Conservation (phyloP, 2,113 vertebrate genomes). For the Lanius ludovicianus region DNA sequence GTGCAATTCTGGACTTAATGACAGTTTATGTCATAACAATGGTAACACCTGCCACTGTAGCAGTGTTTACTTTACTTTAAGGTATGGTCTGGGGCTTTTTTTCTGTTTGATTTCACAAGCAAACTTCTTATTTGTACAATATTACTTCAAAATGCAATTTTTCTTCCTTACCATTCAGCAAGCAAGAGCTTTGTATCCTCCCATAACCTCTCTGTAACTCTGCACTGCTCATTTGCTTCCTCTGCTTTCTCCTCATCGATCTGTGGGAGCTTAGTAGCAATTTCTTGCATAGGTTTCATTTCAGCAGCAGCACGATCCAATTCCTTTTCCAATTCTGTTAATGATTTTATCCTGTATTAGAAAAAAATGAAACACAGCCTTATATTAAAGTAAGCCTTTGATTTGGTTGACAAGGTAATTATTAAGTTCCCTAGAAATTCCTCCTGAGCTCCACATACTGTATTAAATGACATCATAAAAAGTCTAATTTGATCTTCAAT, state of each 20-base stretch:
- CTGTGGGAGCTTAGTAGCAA: constrained; percentile 56
- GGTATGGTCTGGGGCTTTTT: not conserved
- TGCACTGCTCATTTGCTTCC: constrained; percentile 62
- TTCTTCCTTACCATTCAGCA: constrained; percentile 78
- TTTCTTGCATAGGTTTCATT: constrained; percentile 74
- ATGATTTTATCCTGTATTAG: constrained; percentile 80
- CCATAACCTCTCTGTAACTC: constrained; percentile 78
- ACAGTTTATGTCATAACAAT: not conserved
- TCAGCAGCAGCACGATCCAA: constrained; percentile 78
- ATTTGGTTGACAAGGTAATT: not conserved
- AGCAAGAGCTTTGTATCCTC: constrained; percentile 78
- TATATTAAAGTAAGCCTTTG: not conserved
- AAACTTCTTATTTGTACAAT: not conserved
- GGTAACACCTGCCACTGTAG: not conserved
- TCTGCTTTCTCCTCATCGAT: constrained; percentile 61
- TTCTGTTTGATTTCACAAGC: not conserved
- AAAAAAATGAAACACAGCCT: constrained; percentile 13
- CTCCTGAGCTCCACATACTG: not conserved
- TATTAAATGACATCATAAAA: constrained; percentile 7
- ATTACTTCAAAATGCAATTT: not conserved
- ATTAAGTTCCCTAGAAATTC: constrained; percentile 1
- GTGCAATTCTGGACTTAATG: not conserved
- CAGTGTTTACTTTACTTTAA: not conserved
- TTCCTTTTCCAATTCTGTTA: constrained; percentile 81
- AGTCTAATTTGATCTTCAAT: not conserved